These are phyloP conservation scores for Poecilus cupreus DNA, from an alignment of 2,888 invertebrate species.

Conservation along the genomic window DNA sequence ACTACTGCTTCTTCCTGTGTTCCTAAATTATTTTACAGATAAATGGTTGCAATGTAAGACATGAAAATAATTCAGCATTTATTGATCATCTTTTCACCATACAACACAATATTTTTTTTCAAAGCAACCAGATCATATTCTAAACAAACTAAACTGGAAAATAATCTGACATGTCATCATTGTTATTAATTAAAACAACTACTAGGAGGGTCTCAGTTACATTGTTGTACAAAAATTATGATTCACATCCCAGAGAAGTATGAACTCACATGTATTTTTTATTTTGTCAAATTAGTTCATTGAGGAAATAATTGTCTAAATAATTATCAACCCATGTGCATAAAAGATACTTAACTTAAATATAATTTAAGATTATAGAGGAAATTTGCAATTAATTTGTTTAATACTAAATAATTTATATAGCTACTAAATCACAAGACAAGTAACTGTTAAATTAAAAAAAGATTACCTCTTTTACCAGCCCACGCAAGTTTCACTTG, in stretches of 20 bases:
- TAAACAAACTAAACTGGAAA: not conserved
- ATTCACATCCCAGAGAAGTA: not conserved
- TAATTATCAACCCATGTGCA: slow-evolving; percentile 26
- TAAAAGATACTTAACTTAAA: slow-evolving; percentile 7
- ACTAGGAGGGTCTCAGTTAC: not conserved
- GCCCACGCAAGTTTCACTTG: slow-evolving; percentile 53
- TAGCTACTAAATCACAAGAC: slow-evolving; percentile 58
- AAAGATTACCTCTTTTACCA: slow-evolving; percentile 36
- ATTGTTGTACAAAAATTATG: slow-evolving; percentile 1
- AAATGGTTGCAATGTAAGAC: not conserved
- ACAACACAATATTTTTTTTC: slow-evolving; percentile 43
- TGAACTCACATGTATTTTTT: not conserved
- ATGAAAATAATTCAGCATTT: slow-evolving; percentile 20
- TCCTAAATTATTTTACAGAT: not conserved
- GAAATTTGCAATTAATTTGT: slow-evolving; percentile 42
- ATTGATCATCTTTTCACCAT: slow-evolving; percentile 51
- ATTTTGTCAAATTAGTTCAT: not conserved
- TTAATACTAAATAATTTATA: slow-evolving; percentile 58
- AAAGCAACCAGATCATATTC: slow-evolving; percentile 55
- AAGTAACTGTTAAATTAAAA: slow-evolving; percentile 52
- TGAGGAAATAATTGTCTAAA: not conserved
- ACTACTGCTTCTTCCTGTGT: not conserved
- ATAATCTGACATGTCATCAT: not conserved
- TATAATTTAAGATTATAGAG: slow-evolving; percentile 41
- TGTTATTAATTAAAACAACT: slow-evolving; percentile 1